Evolutionary conservation across 64 coral and sea anemone species (phyloP), one percentile per base, ranked within the genome.

Genomic region (Exaiptasia diaphana): DNA sequence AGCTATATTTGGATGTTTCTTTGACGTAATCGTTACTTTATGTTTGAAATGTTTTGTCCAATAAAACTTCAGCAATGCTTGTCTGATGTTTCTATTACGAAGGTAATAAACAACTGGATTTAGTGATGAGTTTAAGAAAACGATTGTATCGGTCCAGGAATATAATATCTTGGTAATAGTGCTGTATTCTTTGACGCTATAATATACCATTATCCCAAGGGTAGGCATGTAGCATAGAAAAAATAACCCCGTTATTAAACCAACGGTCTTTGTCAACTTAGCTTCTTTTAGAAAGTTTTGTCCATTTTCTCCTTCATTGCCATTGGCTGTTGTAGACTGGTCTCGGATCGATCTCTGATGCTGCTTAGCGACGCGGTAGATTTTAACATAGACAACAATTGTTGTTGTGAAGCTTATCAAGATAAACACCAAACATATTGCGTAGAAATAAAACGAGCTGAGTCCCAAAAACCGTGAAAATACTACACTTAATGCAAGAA

Each of bases 391-490:
- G 56, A 94, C 62, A 15, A 94, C n/a, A 53, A 68, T 70, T 17
- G 85, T 89, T 5, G 79, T 84, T 18, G 74, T 14, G 15, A 94
- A 74, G 38, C 91, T 89, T 2, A 70, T 32, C 14, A 36, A 56
- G 73, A 94, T 89, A 10, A 94, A 68, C 0, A 44, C 49, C 17
- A 60, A 94, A 48, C 72, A 73, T 3, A 94, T 34, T 12, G 57
- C 71, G 29, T 80, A 49, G 57, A 94, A 94, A 14, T 52, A 18
- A 36, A 48, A 42, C 27, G 68, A 78, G 8, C 9, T 72, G 12
- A 94, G 37, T n/a, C 91, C 91, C 5, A 38, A 55, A 36, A 94
- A 89, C 40, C 91, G 52, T 17, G 80, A 82, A 46, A 55, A 77
- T 3, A 94, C 86, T 3, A 94, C 25, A 25, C 59, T 26, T 13